Evolutionary conservation across 2,113 vertebrate genomes (phyloP).

Genomic region (Calidris pugnax): DNA sequence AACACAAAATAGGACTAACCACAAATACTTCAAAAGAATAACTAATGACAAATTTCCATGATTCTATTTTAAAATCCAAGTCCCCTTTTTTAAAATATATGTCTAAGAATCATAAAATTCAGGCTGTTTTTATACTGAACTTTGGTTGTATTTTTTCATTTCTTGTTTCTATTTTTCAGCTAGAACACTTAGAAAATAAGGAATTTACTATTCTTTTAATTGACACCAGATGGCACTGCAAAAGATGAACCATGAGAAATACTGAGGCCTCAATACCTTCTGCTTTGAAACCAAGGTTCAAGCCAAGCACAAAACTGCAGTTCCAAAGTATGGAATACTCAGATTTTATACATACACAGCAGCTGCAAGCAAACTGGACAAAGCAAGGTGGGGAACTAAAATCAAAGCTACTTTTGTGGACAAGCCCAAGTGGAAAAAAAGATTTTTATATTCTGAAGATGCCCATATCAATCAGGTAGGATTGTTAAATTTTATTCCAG

Average conservation of each 20-base stretch:
- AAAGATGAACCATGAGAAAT: neutral
- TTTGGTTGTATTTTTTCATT: neutral
- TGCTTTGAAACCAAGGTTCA: neutral
- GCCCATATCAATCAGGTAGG: neutral
- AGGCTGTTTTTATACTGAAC: neutral
- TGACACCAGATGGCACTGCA: constrained; percentile 55
- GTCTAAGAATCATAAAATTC: neutral
- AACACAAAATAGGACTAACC: neutral
- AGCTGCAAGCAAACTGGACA: neutral
- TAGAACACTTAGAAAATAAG: neutral
- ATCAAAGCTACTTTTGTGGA: neutral
- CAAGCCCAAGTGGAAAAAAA: neutral
- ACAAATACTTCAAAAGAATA: neutral
- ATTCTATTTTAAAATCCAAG: neutral
- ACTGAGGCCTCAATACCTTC: neutral
- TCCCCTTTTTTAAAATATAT: accelerated
- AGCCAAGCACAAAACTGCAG: neutral
- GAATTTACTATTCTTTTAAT: neutral
- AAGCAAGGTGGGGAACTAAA: neutral
- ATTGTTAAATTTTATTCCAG: neutral
- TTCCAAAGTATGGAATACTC: neutral
- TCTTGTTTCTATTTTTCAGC: neutral
- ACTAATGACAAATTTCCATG: neutral
- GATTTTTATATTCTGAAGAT: neutral
- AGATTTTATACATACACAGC: neutral